These are phyloP conservation scores for Smutsia temminckii DNA, from an alignment of 2,797 vertebrate genomes.

Conservation along the genomic window DNA sequence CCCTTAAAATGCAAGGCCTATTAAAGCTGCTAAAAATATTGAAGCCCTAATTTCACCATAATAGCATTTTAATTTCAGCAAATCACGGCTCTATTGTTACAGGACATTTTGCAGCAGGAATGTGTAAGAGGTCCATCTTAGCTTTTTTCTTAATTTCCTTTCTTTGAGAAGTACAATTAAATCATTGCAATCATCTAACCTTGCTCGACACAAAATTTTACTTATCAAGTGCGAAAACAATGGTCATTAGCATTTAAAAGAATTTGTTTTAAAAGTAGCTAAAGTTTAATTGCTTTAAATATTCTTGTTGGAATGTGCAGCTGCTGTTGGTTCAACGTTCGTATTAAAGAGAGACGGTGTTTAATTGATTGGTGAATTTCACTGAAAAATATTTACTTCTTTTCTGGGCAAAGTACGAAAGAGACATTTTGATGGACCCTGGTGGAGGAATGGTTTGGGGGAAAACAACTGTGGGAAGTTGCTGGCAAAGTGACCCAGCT, in stretches of 20 bases:
- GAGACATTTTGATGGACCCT: slow-evolving; percentile 55
- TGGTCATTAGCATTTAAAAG: slow-evolving; percentile 87
- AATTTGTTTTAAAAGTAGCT: slow-evolving; percentile 84
- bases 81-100: slow-evolving; percentile 91
- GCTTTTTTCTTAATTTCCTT: slow-evolving; percentile 84
- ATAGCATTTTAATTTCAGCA: slow-evolving; percentile 95
- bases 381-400: slow-evolving; percentile 77
- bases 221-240: slow-evolving; percentile 85
- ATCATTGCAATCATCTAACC: slow-evolving; percentile 86
- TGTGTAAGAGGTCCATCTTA: slow-evolving; percentile 90
- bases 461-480: background rate
- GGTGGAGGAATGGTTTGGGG: background rate
- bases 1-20: slow-evolving; percentile 86
- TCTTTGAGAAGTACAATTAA: slow-evolving; percentile 87
- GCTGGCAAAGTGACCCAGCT: background rate
- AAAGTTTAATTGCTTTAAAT: slow-evolving; percentile 84
- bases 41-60: slow-evolving; percentile 94
- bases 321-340: slow-evolving; percentile 76
- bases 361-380: slow-evolving; percentile 76
- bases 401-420: slow-evolving; percentile 52
- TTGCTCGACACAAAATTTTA: slow-evolving; percentile 84
- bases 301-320: slow-evolving; percentile 75
- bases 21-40: slow-evolving; percentile 90
- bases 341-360: slow-evolving; percentile 63
- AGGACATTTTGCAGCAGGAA: slow-evolving; percentile 91